Base-by-base conservation (phyloP, 2,888 invertebrate genomes). In the Nymphalis polychloros region DNA sequence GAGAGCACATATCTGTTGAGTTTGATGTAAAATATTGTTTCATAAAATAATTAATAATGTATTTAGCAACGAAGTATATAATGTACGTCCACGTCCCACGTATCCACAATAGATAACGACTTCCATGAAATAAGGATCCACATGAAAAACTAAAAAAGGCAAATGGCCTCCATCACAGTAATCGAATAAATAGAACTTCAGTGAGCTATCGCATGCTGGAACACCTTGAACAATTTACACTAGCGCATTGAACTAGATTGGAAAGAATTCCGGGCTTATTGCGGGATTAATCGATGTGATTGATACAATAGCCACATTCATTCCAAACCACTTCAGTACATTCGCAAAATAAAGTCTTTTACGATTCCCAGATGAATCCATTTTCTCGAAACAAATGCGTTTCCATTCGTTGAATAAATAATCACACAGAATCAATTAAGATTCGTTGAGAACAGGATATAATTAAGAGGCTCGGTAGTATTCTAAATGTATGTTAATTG, bases 231-330 rank as follows among this genome's bases (percentile, higher is more conserved):
- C 53, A 41, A 57, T 57, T 57, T 19, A 35, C n/a, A 41, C n/a
- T 23, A 48, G 23, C 48, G 27, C 8, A 60, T 23, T n/a, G n/a
- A 23, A 47, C 52, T 52, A 63, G 68, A 63, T 60, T 47, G 63
- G 59, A 63, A 63, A 35, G 48, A 48, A 19, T 53, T 52, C 52
- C 35, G 46, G 35, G 47, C 63, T 59, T 48, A 68, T 47, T 50
- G 31, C 35, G 3, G 35, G 48, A 49, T 60, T 60, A 59, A 63
- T 64, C 64, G 68, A 35, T 48, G 63, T 59, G 52, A 68, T 63
- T 59, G 63, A 59, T 68, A 63, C 41, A 61, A 13, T 16, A 52
- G 63, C 57, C 46, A 35, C 68, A 60, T 68, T 68, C 46, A 53
- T 59, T 53, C 47, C 48, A 59, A 59, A 63, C 63, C 49, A 59